Conservation (phyloP, 2,797 vertebrate species). For the Hipposideros larvatus region DNA sequence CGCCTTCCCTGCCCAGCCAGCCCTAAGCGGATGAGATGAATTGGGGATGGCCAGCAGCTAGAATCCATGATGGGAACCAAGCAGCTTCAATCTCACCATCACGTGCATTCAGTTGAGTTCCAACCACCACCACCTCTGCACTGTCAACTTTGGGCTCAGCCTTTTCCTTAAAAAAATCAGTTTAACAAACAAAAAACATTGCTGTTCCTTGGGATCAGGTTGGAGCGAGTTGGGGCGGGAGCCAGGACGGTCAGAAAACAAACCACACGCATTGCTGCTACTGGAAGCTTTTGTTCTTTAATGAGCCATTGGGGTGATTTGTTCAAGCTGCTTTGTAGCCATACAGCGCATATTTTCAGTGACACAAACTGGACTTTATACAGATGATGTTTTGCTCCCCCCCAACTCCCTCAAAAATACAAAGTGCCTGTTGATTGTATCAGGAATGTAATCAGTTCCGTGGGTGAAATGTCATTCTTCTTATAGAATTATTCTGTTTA, state of each 20-base stretch:
- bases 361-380: conserved; percentile 89
- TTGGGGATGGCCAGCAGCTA: neutral
- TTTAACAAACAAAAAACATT: neutral
- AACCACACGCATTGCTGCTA: conserved; percentile 72
- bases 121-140: neutral
- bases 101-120: conserved; percentile 1
- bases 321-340: conserved; percentile 88
- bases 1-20: neutral
- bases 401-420: conserved; percentile 55
- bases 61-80: neutral
- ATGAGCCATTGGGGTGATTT: conserved; percentile 86
- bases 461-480: conserved; percentile 78
- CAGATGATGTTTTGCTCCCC: conserved; percentile 82
- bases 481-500: conserved; percentile 79
- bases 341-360: conserved; percentile 86
- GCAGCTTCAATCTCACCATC: neutral
- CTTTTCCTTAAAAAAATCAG: neutral
- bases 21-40: neutral
- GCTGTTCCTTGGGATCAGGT: neutral
- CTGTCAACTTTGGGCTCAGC: neutral
- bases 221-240: neutral
- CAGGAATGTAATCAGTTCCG: conserved; percentile 64
- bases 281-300: conserved; percentile 89
- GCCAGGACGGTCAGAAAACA: conserved; percentile 62
- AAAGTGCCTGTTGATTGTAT: conserved; percentile 83